A percentile compares a stretch with the other conserved stretches of the same genome.
phyloP scores from a whole-genome alignment of 1,140 invertebrate species.

The Zaprionus nigranus region DNA sequence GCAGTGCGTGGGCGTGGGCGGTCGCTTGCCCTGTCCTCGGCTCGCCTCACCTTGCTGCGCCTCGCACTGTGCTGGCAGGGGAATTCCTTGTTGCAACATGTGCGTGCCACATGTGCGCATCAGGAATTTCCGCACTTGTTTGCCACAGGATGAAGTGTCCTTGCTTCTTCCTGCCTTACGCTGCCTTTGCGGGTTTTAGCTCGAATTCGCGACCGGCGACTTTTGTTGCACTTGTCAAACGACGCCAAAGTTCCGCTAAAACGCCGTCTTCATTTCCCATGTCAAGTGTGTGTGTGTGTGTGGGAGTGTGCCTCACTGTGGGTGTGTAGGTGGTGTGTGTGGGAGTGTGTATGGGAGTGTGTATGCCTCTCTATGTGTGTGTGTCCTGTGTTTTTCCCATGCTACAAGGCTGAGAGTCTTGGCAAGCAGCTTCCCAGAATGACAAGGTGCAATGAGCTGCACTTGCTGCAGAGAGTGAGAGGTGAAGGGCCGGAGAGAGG shows the following conservation, averaged over 20 bases:
- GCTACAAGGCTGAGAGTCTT: constrained; percentile 3
- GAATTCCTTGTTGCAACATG: constrained; percentile 48
- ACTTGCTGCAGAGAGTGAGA: background rate
- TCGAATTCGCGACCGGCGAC: constrained; percentile 44
- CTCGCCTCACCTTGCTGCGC: constrained; percentile 2
- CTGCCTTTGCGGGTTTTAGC: constrained; percentile 41
- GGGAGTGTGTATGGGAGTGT: background rate
- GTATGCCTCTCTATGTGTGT: background rate
- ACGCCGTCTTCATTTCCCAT: background rate
- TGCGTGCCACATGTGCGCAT: constrained; percentile 46
- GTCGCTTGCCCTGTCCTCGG: background rate
- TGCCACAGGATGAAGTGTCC: constrained; percentile 24
- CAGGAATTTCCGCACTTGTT: constrained; percentile 54
- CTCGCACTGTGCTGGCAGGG: constrained; percentile 5
- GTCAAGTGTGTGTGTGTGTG: background rate
- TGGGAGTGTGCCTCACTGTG: background rate
- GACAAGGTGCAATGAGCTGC: no score
- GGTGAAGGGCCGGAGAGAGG: no score
- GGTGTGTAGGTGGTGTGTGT: no score
- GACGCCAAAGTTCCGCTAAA: constrained; percentile 33
- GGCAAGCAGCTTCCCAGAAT: background rate
- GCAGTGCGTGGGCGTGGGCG: constrained; percentile 27
- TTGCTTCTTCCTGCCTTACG: constrained; percentile 37
- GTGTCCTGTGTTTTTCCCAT: background rate
- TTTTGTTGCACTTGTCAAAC: constrained; percentile 45